Conservation (phyloP, 2,797 vertebrate genomes). For the Ctenochaetus hawaiiensis region DNA sequence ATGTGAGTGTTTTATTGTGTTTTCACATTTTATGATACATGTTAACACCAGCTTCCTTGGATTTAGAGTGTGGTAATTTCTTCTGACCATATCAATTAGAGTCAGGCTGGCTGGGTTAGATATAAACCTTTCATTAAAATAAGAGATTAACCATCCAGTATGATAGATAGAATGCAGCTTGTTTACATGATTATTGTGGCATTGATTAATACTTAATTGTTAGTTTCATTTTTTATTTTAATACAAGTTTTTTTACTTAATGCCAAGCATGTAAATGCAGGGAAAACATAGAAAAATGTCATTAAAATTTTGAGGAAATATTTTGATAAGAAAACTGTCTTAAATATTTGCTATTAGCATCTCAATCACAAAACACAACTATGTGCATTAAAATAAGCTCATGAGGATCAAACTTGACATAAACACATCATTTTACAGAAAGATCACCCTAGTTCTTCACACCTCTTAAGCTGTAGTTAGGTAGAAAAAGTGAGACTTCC, state of each 20-base stretch:
- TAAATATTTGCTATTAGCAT: background rate
- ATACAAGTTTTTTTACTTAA: constrained; percentile 14
- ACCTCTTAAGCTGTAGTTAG: background rate
- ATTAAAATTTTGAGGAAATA: background rate
- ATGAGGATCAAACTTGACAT: background rate
- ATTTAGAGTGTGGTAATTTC: constrained; percentile 71
- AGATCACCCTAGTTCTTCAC: background rate
- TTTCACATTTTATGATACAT: constrained; percentile 79
- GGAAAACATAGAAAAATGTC: background rate
- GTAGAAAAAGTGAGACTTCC: constrained; percentile 19
- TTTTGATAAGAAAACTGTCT: background rate
- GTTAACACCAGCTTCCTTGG: constrained; percentile 63
- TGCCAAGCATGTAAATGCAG: constrained; percentile 6
- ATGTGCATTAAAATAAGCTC: constrained; percentile 1
- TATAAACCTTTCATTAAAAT: constrained; percentile 69
- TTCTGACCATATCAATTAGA: constrained; percentile 71
- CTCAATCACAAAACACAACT: background rate
- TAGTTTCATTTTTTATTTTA: constrained; percentile 33
- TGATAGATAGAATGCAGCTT: constrained; percentile 64
- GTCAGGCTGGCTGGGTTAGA: constrained; percentile 54
- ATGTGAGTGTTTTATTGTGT: constrained; percentile 78
- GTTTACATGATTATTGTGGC: constrained; percentile 51
- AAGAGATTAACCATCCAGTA: constrained; percentile 55
- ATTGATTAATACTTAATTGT: constrained; percentile 50
- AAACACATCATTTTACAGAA: background rate